Evolutionary conservation across 2,113 vertebrate genomes (phyloP).

Genomic region (Okapia johnstoni): DNA sequence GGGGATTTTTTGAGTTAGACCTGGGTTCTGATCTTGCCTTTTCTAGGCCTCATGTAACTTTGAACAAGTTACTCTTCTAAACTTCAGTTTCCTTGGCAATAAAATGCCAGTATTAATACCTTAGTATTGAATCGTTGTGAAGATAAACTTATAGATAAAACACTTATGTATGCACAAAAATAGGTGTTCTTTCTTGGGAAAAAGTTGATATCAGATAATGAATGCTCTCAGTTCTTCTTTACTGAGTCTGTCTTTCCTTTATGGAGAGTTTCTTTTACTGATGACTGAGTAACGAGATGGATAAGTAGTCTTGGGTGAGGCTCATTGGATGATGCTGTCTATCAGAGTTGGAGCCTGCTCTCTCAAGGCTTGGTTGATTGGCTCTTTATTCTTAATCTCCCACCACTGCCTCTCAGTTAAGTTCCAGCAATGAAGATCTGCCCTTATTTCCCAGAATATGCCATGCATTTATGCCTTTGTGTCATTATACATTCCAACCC

Average conservation of each 20-base stretch:
- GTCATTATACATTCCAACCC: not conserved
- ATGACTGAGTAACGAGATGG: not conserved
- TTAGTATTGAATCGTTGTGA: not conserved
- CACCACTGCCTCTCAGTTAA: not conserved
- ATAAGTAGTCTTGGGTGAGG: not conserved
- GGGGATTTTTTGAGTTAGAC: not conserved
- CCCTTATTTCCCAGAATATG: not conserved
- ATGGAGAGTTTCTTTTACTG: not conserved
- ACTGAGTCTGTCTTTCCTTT: not conserved
- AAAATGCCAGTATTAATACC: not conserved
- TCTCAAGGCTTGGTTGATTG: not conserved
- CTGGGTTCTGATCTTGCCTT: not conserved
- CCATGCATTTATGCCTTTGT: not conserved
- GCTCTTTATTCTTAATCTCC: not conserved
- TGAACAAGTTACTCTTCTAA: not conserved
- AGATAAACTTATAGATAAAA: not conserved
- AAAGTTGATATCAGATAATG: not conserved
- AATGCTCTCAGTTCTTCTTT: constrained; percentile 2
- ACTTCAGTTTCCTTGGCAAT: not conserved
- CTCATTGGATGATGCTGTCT: not conserved
- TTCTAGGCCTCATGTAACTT: not conserved
- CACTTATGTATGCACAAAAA: not conserved
- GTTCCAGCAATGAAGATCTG: not conserved
- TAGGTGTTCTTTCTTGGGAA: not conserved
- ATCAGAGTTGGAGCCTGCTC: not conserved